Evolutionary conservation across 2,113 vertebrate species (phyloP).

Genomic region (Panthera uncia): DNA sequence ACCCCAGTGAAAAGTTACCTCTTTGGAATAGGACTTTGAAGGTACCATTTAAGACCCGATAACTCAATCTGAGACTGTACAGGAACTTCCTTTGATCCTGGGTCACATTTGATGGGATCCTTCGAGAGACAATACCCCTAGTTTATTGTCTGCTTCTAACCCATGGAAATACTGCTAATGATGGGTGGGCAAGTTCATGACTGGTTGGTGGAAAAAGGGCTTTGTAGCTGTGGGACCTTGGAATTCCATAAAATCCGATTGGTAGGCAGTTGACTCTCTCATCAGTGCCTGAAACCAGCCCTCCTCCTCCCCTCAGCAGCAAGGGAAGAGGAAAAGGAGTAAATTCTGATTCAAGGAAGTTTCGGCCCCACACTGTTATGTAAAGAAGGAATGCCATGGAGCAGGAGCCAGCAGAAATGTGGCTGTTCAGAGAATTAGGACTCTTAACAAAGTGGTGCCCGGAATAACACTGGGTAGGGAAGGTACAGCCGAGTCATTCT

Average conservation of each 20-base stretch:
- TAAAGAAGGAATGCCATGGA: background rate
- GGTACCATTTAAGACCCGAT: background rate
- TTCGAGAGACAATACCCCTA: background rate
- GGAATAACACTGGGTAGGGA: background rate
- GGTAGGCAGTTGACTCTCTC: background rate
- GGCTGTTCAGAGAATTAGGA: background rate
- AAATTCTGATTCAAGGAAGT: background rate
- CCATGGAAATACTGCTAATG: background rate
- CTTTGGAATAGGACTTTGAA: background rate
- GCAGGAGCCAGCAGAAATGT: background rate
- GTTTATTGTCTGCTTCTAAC: slow-evolving; percentile 3
- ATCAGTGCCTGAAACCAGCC: background rate
- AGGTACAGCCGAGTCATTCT: background rate
- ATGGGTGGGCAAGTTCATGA: background rate
- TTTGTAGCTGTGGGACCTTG: background rate
- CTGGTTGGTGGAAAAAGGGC: background rate
- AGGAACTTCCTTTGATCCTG: background rate
- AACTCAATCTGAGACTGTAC: background rate
- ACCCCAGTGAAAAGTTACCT: background rate
- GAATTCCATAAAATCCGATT: background rate
- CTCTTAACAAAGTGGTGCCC: background rate
- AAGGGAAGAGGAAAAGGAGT: background rate
- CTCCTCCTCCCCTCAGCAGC: background rate
- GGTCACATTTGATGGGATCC: background rate
- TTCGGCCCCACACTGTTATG: background rate